Evolutionary conservation across 2,113 vertebrate species (phyloP).

Genomic region (Kryptolebias marmoratus): DNA sequence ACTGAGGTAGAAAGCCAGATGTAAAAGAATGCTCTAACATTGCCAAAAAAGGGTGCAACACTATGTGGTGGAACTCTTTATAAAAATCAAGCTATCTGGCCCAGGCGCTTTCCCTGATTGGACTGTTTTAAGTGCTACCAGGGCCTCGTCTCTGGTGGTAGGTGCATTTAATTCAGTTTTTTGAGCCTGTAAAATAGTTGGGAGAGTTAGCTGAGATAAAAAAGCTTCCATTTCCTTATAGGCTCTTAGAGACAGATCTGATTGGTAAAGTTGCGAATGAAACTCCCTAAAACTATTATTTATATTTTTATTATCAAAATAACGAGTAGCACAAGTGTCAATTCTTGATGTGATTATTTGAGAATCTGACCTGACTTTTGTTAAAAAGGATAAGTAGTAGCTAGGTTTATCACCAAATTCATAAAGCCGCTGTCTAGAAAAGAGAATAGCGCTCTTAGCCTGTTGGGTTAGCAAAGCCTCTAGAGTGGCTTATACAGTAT

Average conservation of each 20-base stretch:
- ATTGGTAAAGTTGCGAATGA: neutral
- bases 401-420: too few species aligned
- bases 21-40: neutral
- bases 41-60: neutral
- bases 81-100: neutral
- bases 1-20: too few species aligned
- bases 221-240: neutral
- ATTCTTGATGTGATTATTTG: neutral
- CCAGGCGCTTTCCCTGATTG: neutral
- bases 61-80: neutral
- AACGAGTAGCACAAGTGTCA: neutral
- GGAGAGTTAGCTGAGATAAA: neutral
- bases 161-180: neutral
- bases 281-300: neutral
- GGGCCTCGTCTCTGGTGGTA: neutral
- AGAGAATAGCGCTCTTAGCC: too few species aligned
- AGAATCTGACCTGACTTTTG: neutral
- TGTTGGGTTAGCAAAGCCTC: too few species aligned
- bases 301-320: neutral
- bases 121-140: neutral
- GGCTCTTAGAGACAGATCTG: neutral
- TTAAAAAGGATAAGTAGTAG: neutral
- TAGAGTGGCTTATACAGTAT: too few species aligned
- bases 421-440: too few species aligned
- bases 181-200: neutral